Evolutionary conservation across 1,140 invertebrate genomes (phyloP).

Genomic region (Heliothis subflexa): DNA sequence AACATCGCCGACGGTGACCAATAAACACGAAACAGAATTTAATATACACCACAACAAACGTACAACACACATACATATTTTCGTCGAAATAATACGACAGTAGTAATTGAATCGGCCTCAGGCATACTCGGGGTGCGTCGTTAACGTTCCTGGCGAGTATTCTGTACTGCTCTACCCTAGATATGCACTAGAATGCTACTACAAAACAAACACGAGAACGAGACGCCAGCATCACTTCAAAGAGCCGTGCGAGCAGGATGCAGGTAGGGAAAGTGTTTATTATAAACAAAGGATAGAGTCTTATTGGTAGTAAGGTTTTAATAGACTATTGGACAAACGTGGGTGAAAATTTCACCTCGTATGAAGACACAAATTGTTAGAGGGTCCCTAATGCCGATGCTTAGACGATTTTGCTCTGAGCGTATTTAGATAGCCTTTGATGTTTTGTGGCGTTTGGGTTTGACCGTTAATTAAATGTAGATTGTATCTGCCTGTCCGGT

Average conservation of each 20-base stretch:
- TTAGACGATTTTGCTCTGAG: conserved; percentile 81
- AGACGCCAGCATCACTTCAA: conserved; percentile 52
- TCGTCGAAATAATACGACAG: conserved; percentile 84
- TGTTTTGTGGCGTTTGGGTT: conserved; percentile 80
- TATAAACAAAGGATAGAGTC: conserved; percentile 85
- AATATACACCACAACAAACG: conserved; percentile 82
- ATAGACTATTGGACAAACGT: conserved; percentile 83
- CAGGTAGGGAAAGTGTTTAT: conserved; percentile 81
- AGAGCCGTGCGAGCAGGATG: conserved; percentile 58
- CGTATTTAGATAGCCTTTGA: conserved; percentile 84
- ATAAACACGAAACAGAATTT: conserved; percentile 84
- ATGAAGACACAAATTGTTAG: conserved; percentile 78
- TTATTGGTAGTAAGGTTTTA: conserved; percentile 85
- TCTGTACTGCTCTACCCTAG: conserved; percentile 75
- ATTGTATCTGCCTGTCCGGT: conserved; percentile 72
- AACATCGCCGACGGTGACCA: conserved; percentile 80
- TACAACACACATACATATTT: conserved; percentile 84
- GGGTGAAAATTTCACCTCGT: conserved; percentile 79
- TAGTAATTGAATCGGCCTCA: conserved; percentile 86
- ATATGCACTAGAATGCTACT: conserved; percentile 80
- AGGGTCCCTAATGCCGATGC: conserved; percentile 67
- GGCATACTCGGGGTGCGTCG: conserved; percentile 81
- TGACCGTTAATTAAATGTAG: conserved; percentile 83
- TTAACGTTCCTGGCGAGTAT: conserved; percentile 84
- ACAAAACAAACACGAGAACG: conserved; percentile 70